A percentile compares a stretch with the other conserved stretches of the same genome.
Evolutionary conservation across 2,797 vertebrate species (phyloP).

Genomic region (Staurois parvus): DNA sequence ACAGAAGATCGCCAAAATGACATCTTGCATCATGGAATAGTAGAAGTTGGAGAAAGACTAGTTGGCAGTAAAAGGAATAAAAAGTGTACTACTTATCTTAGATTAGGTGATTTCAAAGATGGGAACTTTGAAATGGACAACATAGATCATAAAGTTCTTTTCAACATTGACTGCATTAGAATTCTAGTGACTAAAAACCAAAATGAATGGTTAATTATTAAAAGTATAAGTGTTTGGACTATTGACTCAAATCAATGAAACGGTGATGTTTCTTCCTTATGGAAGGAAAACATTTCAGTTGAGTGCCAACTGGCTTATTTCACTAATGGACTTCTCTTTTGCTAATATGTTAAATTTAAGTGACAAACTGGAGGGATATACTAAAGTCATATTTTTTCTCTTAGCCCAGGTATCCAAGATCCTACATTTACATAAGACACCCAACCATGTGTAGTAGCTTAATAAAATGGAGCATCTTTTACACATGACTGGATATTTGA

Average conservation of each 20-base stretch:
- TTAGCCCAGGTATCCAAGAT: not conserved
- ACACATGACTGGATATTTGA: not conserved
- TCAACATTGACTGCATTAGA: slow-evolving; percentile 92
- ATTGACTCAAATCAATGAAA: slow-evolving; percentile 80
- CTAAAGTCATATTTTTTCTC: not conserved
- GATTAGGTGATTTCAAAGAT: slow-evolving; percentile 92
- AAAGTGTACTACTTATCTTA: slow-evolving; percentile 88
- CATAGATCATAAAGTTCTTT: slow-evolving; percentile 91
- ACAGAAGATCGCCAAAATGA: slow-evolving; percentile 95
- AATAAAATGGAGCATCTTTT: not conserved
- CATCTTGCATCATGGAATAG: slow-evolving; percentile 88
- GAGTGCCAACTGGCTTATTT: slow-evolving; percentile 62
- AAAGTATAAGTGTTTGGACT: slow-evolving; percentile 95
- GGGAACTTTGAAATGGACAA: slow-evolving; percentile 92
- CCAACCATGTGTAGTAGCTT: not conserved
- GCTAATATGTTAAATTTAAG: slow-evolving; percentile 51
- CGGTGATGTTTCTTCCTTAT: slow-evolving; percentile 44
- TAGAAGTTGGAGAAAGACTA: slow-evolving; percentile 91
- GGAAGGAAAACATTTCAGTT: slow-evolving; percentile 58
- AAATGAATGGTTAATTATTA: slow-evolving; percentile 96
- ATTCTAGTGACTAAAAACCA: slow-evolving; percentile 92
- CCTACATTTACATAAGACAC: not conserved
- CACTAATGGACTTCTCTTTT: slow-evolving; percentile 60
- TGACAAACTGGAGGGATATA: slow-evolving; percentile 49
- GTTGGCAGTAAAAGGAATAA: slow-evolving; percentile 85